A percentile compares a stretch with the other conserved stretches of the same genome.
Evolutionary conservation across 92 coral and sea anemone species (phyloP).

Genomic region (Heliopora coerulea): DNA sequence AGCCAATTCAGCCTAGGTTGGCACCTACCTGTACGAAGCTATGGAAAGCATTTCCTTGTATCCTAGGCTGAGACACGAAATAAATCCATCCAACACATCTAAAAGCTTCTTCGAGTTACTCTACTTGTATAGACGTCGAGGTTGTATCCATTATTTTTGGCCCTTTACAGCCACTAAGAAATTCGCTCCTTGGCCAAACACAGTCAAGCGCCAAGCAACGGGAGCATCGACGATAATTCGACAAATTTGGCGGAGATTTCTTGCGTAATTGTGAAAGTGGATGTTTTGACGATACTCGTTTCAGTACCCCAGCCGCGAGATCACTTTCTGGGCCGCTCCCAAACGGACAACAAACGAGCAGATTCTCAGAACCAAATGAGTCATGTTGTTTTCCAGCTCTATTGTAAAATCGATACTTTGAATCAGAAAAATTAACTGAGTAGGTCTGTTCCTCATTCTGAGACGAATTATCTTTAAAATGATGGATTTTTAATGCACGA

Average conservation of each 20-base stretch:
- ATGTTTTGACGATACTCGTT: neutral
- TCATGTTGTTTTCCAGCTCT: no score
- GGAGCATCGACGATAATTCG: conserved; percentile 14
- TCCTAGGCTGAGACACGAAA: neutral
- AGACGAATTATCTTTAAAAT: no score
- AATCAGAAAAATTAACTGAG: no score
- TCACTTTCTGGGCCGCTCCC: no score
- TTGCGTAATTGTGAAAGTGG: no score
- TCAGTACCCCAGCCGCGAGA: neutral
- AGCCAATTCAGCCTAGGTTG: neutral
- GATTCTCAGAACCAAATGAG: no score
- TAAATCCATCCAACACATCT: conserved; percentile 8
- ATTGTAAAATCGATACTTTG: no score
- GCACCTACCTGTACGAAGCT: conserved; percentile 23
- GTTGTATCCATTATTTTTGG: neutral
- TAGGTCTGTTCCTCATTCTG: no score
- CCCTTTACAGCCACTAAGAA: neutral
- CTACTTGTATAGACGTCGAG: neutral
- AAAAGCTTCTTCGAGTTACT: neutral
- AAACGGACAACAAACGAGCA: no score
- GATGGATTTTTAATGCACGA: no score
- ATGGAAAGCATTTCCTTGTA: conserved; percentile 6
- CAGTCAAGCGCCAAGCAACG: conserved; percentile 43
- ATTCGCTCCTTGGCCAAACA: neutral
- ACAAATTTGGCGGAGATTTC: conserved; percentile 13